Conservation (phyloP, 2,797 vertebrate species). For the Chromobotia macracanthus region DNA sequence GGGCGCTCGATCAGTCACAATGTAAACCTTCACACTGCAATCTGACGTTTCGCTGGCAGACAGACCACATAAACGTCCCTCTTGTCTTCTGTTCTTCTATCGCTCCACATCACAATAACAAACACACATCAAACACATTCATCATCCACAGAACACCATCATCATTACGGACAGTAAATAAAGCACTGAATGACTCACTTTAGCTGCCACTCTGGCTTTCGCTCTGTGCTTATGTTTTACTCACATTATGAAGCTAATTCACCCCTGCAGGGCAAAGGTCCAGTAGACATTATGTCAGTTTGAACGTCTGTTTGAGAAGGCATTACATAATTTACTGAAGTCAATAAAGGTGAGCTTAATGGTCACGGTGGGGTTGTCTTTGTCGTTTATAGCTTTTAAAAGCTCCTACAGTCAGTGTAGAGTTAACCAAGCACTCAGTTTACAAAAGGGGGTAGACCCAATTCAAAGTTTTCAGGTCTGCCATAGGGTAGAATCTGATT, state of each 20-base stretch:
- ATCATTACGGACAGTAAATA: too few species aligned
- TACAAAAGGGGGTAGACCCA: not conserved
- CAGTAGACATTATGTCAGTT: constrained; percentile 48
- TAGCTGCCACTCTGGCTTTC: constrained; percentile 4
- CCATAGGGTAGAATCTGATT: not conserved
- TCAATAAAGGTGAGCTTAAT: constrained; percentile 41
- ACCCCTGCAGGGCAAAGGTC: constrained; percentile 59
- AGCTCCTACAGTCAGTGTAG: not conserved
- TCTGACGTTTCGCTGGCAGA: not conserved
- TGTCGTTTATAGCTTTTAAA: constrained; percentile 51
- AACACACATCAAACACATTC: constrained; percentile 36
- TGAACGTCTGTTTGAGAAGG: constrained; percentile 41
- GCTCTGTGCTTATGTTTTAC: constrained; percentile 55
- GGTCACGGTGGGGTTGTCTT: constrained; percentile 20
- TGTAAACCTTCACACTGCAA: constrained; percentile 17
- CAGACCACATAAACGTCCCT: not conserved
- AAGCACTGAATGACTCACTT: too few species aligned
- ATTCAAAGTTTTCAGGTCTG: not conserved
- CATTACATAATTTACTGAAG: constrained; percentile 52
- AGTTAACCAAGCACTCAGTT: constrained; percentile 13
- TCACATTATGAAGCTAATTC: constrained; percentile 55
- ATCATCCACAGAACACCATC: constrained; percentile 6
- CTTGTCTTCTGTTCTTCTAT: not conserved
- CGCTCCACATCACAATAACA: constrained; percentile 11
- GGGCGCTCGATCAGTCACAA: constrained; percentile 4